Base-by-base conservation (phyloP, 2,797 vertebrate species). In the Nannoperca australis region DNA sequence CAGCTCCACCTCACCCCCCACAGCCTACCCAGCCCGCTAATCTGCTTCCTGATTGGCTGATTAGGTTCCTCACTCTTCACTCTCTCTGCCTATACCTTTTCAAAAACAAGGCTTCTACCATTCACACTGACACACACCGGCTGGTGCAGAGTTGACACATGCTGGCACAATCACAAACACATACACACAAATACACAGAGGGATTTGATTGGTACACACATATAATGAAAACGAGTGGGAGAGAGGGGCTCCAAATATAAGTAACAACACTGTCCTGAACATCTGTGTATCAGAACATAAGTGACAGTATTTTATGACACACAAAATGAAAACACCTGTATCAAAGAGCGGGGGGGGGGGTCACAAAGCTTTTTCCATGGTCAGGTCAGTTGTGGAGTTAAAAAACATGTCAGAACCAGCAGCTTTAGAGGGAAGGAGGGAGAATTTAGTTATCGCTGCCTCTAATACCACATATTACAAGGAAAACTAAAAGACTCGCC, bases 11-110 rank as follows among this genome's bases (percentile, higher is more conserved):
- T 90, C 89, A 63, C 83, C 77, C 74, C 76, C 72, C 7, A 3
- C 63, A 76, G 71, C 62, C 64, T 70, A 71, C 70, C 66, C 76
- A 72, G 60, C 54, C 74, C 56, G 38, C 76, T 88, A 91, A 90
- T 90, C 89, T 89, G 85, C 86, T 70, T 84, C 68, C 89, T 84
- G 94, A 95, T 95, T 95, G 94, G 94, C 90, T 93, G 93, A 95
- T 94, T 92, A 87, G 86, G 59, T 77, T 79, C 83, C 84, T 67
- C 61, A 76, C 82, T 90, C 83, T 79, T 90, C 70, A 76, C 85
- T 82, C 69, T 80, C 75, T 84, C 79, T 88, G 77, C 85, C 78
- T 85, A 70, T 89, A 85, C 83, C 83, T 93, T 86, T 89, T 87
- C 80, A 87, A 79, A 73, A 82, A 77, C 83, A 91, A 64, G 27